Conservation (phyloP, 2,797 vertebrate genomes). For the Syngnathus rostellatus region DNA sequence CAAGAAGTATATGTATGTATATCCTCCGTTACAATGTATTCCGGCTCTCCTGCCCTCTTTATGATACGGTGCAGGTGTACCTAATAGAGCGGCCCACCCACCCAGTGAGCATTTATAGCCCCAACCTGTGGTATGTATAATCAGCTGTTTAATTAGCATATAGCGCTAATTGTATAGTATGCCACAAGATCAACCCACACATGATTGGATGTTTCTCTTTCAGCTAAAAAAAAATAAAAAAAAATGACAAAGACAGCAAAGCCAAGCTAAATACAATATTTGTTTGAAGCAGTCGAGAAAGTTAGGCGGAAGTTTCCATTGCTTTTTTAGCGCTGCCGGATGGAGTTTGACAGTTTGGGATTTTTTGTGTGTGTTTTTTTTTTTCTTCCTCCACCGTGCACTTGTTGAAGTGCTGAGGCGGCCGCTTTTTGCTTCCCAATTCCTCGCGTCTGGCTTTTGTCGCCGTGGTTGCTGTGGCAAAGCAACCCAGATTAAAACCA, state of each 20-base stretch:
- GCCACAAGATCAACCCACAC: not conserved
- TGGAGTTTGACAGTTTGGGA: not conserved
- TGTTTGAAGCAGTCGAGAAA: not conserved
- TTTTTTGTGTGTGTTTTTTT: not conserved
- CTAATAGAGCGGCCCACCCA: not conserved
- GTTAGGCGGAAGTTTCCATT: not conserved
- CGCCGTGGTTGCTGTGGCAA: slow-evolving; percentile 5
- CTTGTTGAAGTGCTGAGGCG: slow-evolving; percentile 6
- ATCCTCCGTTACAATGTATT: too few relatives aligned
- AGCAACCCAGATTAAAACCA: slow-evolving; percentile 59
- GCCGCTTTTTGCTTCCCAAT: slow-evolving; percentile 3
- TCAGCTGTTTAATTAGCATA: not conserved
- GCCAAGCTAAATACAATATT: not conserved
- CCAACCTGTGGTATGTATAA: not conserved
- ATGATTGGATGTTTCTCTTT: slow-evolving; percentile 1
- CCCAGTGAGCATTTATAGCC: not conserved
- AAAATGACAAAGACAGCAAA: not conserved
- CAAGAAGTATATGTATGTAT: too few relatives aligned
- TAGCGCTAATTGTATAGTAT: not conserved
- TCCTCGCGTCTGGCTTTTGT: not conserved
- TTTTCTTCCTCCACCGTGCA: slow-evolving; percentile 8
- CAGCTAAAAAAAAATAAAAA: not conserved
- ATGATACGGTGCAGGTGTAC: not conserved
- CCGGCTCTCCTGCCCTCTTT: not conserved
- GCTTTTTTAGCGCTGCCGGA: not conserved